Conservation (phyloP, 2,888 invertebrate species). For the Tachina fera region DNA sequence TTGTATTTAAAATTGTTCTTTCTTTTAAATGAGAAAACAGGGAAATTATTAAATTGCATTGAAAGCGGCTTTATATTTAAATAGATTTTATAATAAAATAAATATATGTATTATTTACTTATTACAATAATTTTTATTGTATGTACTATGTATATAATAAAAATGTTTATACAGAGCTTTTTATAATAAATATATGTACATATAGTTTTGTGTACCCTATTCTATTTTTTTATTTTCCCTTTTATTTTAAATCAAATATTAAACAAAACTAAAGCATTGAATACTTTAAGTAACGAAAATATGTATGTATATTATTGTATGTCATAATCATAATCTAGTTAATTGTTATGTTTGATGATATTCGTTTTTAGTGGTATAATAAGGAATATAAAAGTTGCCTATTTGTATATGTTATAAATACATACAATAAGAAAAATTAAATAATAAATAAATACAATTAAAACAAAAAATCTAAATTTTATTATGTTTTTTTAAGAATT, state of each 20-base stretch:
- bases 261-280: conserved; percentile 32
- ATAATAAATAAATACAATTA: too few species aligned
- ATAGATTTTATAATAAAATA: neutral
- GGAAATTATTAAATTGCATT: conserved; percentile 14
- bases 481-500: too few species aligned
- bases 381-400: neutral
- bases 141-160: neutral
- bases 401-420: conserved; percentile 9
- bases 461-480: too few species aligned
- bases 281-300: conserved; percentile 48
- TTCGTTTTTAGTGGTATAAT: neutral
- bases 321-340: conserved; percentile 1
- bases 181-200: neutral
- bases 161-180: neutral
- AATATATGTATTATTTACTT: neutral
- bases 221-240: neutral
- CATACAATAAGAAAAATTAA: conserved; percentile 1
- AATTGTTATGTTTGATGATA: conserved; percentile 4
- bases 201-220: neutral
- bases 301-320: conserved; percentile 14
- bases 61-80: neutral
- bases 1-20: neutral
- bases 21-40: neutral
- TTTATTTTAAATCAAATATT: neutral
- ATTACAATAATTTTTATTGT: conserved; percentile 1